A percentile compares a stretch with the other conserved stretches of the same genome.
phyloP scores from a whole-genome alignment of 2,888 invertebrate genomes.

The Tridacna crocea region DNA sequence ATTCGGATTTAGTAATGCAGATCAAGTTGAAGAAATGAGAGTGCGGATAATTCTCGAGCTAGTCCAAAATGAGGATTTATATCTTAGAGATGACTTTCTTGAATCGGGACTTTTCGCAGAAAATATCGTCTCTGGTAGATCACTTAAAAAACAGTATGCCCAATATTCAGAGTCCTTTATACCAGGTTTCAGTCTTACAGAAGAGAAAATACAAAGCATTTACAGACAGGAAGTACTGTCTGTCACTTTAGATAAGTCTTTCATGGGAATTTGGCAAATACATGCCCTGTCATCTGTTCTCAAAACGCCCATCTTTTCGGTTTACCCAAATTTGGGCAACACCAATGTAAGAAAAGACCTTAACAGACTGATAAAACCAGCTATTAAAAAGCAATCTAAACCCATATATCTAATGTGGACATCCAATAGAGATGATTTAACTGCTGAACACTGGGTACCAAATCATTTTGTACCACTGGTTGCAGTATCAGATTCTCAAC shows the following conservation, averaged over 20 bases:
- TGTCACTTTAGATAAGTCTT: conserved; percentile 6
- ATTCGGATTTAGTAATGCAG: conserved; percentile 31
- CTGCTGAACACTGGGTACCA: neutral
- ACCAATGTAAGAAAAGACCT: conserved; percentile 28
- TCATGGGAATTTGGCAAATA: conserved; percentile 16
- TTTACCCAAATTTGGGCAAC: conserved; percentile 40
- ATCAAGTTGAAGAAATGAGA: conserved; percentile 38
- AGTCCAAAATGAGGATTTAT: conserved; percentile 24
- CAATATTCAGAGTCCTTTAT: conserved; percentile 1
- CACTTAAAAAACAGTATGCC: neutral
- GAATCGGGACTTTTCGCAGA: neutral
- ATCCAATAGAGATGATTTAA: neutral
- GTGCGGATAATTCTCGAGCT: conserved; percentile 43
- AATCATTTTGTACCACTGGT: neutral
- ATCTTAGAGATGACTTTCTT: conserved; percentile 37
- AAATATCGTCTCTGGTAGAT: neutral
- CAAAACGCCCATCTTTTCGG: conserved; percentile 29
- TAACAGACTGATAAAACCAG: neutral
- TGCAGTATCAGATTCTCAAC: neutral
- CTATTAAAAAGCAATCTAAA: neutral
- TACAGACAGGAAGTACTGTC: neutral
- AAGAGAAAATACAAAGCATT: neutral
- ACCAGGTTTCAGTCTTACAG: neutral
- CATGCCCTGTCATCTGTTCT: conserved; percentile 33
- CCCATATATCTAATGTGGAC: neutral